A percentile compares a stretch with the other conserved stretches of the same genome.
phyloP scores from a whole-genome alignment of 2,888 invertebrate species.

The Leptopilina drosophilae region DNA sequence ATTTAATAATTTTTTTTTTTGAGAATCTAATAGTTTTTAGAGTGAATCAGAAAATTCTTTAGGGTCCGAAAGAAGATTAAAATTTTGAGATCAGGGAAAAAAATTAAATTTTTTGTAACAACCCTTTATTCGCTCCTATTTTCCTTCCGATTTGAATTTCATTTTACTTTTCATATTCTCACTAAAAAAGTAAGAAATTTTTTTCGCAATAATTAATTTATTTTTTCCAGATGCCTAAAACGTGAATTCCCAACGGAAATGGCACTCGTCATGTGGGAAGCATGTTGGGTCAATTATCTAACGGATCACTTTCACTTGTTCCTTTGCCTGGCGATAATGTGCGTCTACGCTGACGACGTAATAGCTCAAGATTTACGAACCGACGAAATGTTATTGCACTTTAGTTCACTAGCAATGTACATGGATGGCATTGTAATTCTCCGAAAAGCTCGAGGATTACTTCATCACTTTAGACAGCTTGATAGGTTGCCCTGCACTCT shows the following conservation, averaged over 20 bases:
- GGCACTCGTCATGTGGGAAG: slow-evolving; percentile 95
- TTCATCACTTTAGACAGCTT: slow-evolving; percentile 93
- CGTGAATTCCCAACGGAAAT: slow-evolving; percentile 93
- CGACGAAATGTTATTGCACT: slow-evolving; percentile 96
- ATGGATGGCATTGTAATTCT: slow-evolving; percentile 96
- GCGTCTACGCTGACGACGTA: slow-evolving; percentile 95
- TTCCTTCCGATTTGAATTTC: neutral
- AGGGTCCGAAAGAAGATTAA: too few relatives aligned
- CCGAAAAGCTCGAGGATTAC: slow-evolving; percentile 92
- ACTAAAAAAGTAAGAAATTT: too few relatives aligned
- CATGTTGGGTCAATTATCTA: slow-evolving; percentile 97
- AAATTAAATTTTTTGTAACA: neutral
- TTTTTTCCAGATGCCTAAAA: slow-evolving; percentile 88
- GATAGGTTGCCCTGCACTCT: slow-evolving; percentile 93
- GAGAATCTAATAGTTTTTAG: too few relatives aligned
- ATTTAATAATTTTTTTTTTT: too few relatives aligned
- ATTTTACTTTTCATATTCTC: too few relatives aligned
- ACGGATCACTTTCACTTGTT: slow-evolving; percentile 98
- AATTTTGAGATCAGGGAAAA: too few relatives aligned
- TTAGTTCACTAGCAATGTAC: slow-evolving; percentile 97
- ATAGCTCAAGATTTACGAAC: slow-evolving; percentile 94
- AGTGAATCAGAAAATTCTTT: too few relatives aligned
- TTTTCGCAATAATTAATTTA: slow-evolving; percentile 28
- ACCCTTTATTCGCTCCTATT: neutral
- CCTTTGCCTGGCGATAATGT: slow-evolving; percentile 94